These are phyloP conservation scores for Ariolimax columbianus DNA, from an alignment of 2,888 invertebrate genomes.

Conservation along the genomic window DNA sequence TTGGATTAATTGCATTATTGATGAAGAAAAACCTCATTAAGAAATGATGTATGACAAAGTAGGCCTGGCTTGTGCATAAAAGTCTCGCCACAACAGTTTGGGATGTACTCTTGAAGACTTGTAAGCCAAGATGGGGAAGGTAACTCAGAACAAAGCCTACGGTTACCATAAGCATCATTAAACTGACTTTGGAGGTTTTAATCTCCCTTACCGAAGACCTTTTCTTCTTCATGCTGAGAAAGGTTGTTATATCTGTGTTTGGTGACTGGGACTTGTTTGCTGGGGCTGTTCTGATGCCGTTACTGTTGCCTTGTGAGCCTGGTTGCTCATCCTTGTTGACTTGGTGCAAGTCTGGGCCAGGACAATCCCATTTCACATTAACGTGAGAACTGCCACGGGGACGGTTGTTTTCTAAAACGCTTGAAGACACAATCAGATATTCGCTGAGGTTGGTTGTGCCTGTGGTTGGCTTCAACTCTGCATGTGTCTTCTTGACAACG, in stretches of 20 bases:
- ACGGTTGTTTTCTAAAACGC: neutral
- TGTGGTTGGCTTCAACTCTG: neutral
- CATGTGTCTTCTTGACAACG: neutral
- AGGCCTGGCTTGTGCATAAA: neutral
- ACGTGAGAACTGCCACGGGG: neutral
- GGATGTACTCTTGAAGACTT: conserved; percentile 10
- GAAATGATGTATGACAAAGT: conserved; percentile 34
- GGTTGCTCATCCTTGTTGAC: neutral
- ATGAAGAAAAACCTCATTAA: conserved; percentile 37
- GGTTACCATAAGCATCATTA: conserved; percentile 48
- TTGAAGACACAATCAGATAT: too few relatives aligned
- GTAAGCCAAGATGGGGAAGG: conserved; percentile 38
- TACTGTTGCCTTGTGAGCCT: neutral
- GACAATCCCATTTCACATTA: neutral
- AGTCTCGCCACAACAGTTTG: neutral
- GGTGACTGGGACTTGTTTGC: neutral
- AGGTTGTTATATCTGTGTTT: neutral
- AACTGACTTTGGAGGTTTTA: conserved; percentile 33
- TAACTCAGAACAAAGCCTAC: conserved; percentile 41
- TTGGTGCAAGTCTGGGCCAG: neutral
- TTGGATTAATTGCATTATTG: conserved; percentile 49
- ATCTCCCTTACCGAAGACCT: conserved; percentile 27
- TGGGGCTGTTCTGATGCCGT: neutral
- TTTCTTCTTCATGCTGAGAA: neutral
- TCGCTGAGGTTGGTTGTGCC: too few relatives aligned